Evolutionary conservation across 2,113 vertebrate species (phyloP), one percentile per base, ranked within the genome.

Genomic region (Pheucticus melanocephalus): DNA sequence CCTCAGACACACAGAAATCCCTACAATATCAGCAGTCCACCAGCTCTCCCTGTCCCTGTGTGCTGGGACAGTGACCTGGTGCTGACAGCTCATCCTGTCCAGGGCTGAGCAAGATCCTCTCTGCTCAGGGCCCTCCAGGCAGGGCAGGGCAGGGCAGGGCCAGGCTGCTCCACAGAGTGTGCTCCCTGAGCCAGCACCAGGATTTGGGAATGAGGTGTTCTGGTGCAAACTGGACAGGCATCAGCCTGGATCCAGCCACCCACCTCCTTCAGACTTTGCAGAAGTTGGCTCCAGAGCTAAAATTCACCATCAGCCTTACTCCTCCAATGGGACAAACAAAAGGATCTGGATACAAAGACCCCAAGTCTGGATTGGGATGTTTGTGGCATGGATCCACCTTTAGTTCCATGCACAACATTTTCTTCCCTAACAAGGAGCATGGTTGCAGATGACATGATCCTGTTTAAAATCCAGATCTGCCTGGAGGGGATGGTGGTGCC

Each of bases 311-410:
- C 66, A 89, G 22, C 10, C 40, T 48, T 30, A 19, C 25, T 71
- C 13, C 42, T 72, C 10, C 54, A 40, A 22, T 2, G 53, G 65
- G 27, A 37, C 68, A 93, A 89, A 60, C 40, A 35, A 30, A 33
- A 42, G 33, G 40, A 23, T n/a, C 27, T 33, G 66, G 51, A 25
- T 24, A 8, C 0, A 2, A 37, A 75, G 16, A 39, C n/a, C 19
- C 37, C 4, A 1, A 44, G 22, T 53, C 12, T 51, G 59, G 65
- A 37, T 24, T 0, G 1, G 60, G 80, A 17, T 3, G 2, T 69
- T 8, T 68, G 60, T 80, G 76, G 30, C 39, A 15, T 1, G 0
- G 7, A 11, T 40, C 28, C 42, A 5, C 35, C 86, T 70, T n/a
- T 7, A 77, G 15, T 16, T 69, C 48, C 50, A 9, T 6, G 63